Percentiles rank a stretch among this genome's conserved stretches.
phyloP scores from a whole-genome alignment of 2,888 invertebrate species.

The Hecatera dysodea region DNA sequence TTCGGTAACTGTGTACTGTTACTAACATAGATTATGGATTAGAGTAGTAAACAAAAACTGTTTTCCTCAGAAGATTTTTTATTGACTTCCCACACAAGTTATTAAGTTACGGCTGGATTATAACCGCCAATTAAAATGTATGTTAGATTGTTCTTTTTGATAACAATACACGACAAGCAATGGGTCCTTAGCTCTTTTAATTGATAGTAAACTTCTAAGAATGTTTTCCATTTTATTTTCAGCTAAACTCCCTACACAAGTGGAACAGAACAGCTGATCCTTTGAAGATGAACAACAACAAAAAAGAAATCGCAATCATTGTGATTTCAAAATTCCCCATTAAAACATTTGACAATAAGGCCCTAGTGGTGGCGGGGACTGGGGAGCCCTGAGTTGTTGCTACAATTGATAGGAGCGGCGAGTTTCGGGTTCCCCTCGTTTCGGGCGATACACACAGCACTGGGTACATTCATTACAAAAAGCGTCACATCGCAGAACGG shows the following conservation, averaged over 20 bases:
- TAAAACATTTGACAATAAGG: slow-evolving; percentile 77
- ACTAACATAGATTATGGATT: slow-evolving; percentile 12
- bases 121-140: slow-evolving; percentile 30
- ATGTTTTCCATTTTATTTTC: not conserved
- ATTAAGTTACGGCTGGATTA: slow-evolving; percentile 37
- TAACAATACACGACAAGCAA: slow-evolving; percentile 20
- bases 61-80: slow-evolving; percentile 31
- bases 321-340: slow-evolving; percentile 72
- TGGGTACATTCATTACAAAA: slow-evolving; percentile 88
- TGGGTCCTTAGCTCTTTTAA: not conserved
- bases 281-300: slow-evolving; percentile 63
- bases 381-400: slow-evolving; percentile 70
- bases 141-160: slow-evolving; percentile 15
- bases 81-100: slow-evolving; percentile 27
- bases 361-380: slow-evolving; percentile 69
- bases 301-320: slow-evolving; percentile 67
- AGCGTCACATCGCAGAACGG: slow-evolving; percentile 87
- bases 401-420: slow-evolving; percentile 77
- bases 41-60: slow-evolving; percentile 31
- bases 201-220: slow-evolving; percentile 1
- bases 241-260: slow-evolving; percentile 42
- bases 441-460: slow-evolving; percentile 61
- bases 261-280: slow-evolving; percentile 73
- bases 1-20: slow-evolving; percentile 28
- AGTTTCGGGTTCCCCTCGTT: slow-evolving; percentile 65